These are phyloP conservation scores for Macroramphosus scolopax DNA, from an alignment of 2,797 vertebrate genomes.

Conservation along the genomic window DNA sequence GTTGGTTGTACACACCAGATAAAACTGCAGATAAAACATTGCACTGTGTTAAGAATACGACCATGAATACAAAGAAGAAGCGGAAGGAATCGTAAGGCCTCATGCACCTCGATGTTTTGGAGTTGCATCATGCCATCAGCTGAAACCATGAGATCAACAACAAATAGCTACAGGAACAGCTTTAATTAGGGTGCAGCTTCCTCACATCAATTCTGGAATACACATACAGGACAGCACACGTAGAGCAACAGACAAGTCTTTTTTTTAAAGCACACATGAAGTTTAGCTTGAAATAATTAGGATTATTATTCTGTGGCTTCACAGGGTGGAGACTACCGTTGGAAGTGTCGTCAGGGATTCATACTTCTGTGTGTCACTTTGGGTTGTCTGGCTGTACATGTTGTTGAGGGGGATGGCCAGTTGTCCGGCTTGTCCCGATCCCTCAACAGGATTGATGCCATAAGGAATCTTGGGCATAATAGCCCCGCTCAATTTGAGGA, in stretches of 20 bases:
- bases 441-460: constrained; percentile 39
- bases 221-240: constrained; percentile 2
- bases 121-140: neutral
- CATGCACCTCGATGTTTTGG: neutral
- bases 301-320: neutral
- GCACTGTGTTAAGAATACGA: neutral
- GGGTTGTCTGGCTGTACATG: constrained; percentile 55
- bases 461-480: constrained; percentile 62
- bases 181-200: constrained; percentile 8
- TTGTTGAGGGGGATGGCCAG: constrained; percentile 62
- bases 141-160: constrained; percentile 5
- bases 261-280: neutral
- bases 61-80: neutral
- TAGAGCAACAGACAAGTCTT: constrained; percentile 1
- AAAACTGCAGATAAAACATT: no score
- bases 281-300: neutral
- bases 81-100: neutral
- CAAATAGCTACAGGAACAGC: constrained; percentile 3
- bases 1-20: constrained; percentile 1
- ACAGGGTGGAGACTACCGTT: constrained; percentile 34
- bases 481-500: constrained; percentile 59
- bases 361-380: constrained; percentile 44
- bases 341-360: constrained; percentile 48
- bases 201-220: constrained; percentile 9
- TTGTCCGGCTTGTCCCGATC: constrained; percentile 26